A percentile compares a stretch with the other conserved stretches of the same genome.
These are phyloP conservation scores for Lophius americanus DNA, from an alignment of 2,797 vertebrate species.

Conservation along the genomic window DNA sequence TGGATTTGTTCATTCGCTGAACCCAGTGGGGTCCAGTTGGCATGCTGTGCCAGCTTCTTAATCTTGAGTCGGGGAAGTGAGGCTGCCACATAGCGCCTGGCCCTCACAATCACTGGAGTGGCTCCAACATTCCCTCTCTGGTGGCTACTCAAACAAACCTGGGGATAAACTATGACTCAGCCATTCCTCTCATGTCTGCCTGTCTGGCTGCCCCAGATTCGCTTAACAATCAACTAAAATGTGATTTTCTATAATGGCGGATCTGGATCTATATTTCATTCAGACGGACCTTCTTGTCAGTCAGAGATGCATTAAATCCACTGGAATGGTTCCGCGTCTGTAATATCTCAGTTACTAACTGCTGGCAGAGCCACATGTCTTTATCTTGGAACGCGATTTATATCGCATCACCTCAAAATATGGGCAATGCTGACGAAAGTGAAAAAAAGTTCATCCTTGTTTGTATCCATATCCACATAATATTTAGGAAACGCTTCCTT, in stretches of 20 bases:
- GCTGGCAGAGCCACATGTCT: no score
- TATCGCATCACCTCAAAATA: no score
- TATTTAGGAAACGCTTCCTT: no score
- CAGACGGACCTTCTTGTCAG: no score
- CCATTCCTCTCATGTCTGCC: slow-evolving; percentile 62
- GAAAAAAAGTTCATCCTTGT: no score
- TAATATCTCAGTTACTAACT: no score
- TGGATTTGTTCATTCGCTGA: slow-evolving; percentile 37
- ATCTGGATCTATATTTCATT: neutral
- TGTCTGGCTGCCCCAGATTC: slow-evolving; percentile 48
- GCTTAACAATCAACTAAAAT: neutral
- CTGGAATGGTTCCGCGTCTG: no score
- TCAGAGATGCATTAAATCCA: no score
- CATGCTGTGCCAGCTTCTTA: slow-evolving; percentile 59
- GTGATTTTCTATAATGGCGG: neutral
- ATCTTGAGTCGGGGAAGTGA: slow-evolving; percentile 74
- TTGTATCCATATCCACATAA: no score
- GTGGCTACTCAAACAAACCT: slow-evolving; percentile 75
- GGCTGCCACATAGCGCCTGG: slow-evolving; percentile 57
- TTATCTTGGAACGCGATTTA: no score
- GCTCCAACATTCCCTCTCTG: slow-evolving; percentile 73
- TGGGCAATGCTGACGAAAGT: no score
- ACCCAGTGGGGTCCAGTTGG: slow-evolving; percentile 50
- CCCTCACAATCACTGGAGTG: slow-evolving; percentile 81
- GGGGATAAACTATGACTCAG: slow-evolving; percentile 75